Evolutionary conservation across 2,888 invertebrate species (phyloP).

Genomic region (Watsonalla binaria): DNA sequence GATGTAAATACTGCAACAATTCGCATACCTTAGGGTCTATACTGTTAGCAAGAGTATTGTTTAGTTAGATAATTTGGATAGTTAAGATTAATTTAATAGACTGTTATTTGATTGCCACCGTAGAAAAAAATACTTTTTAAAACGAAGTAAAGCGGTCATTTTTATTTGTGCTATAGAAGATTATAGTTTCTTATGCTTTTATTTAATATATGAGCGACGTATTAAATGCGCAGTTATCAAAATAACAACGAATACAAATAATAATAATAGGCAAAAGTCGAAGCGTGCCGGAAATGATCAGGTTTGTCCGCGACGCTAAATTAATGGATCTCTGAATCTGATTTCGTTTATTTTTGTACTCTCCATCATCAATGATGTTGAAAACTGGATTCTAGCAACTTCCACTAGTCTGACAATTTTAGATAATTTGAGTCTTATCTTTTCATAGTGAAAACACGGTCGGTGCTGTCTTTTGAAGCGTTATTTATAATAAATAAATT

Average conservation of each 20-base stretch:
- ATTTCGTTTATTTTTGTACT: conserved; percentile 28
- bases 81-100: too few relatives aligned
- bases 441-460: background rate
- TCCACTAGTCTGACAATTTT: conserved; percentile 3
- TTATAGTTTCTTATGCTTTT: too few relatives aligned
- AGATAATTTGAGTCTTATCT: conserved; percentile 13
- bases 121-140: too few relatives aligned
- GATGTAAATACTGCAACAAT: background rate
- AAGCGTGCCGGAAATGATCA: conserved; percentile 50
- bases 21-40: too few relatives aligned
- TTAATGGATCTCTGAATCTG: conserved; percentile 33
- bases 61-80: too few relatives aligned
- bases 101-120: too few relatives aligned
- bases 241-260: conserved; percentile 2
- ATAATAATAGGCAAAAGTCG: conserved; percentile 16
- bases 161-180: too few relatives aligned
- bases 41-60: too few relatives aligned
- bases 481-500: too few relatives aligned
- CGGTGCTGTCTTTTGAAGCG: too few relatives aligned
- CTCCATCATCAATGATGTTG: conserved; percentile 16
- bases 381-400: conserved; percentile 19
- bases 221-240: background rate
- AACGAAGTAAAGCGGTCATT: too few relatives aligned
- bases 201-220: background rate
- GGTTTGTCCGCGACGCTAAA: conserved; percentile 21